Percentiles rank a stretch among this genome's conserved stretches.
These are phyloP conservation scores for Astropecten irregularis DNA, from an alignment of 53 echinoderm and acorn worm species.

Conservation along the genomic window DNA sequence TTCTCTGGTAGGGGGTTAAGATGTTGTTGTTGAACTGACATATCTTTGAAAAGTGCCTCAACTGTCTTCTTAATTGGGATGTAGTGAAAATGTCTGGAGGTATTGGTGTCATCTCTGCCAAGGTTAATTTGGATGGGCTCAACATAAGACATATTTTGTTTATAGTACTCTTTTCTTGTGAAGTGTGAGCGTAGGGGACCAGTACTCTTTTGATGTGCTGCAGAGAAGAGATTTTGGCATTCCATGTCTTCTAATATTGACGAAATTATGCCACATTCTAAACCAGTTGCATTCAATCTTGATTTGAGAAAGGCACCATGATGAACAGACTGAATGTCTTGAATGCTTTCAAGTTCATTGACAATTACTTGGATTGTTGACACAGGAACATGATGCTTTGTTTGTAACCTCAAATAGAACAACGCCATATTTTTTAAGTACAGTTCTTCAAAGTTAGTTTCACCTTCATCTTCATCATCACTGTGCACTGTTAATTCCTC, in stretches of 20 bases:
- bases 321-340: neutral
- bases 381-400: neutral
- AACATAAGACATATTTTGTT: neutral
- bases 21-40: slow-evolving; percentile 27
- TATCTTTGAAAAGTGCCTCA: slow-evolving; percentile 18
- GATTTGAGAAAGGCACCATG: neutral
- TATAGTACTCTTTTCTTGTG: neutral
- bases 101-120: neutral
- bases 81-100: slow-evolving; percentile 62
- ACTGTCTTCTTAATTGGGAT: slow-evolving; percentile 68
- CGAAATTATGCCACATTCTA: too few relatives aligned
- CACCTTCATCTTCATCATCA: neutral
- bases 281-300: neutral
- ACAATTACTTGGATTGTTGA: neutral
- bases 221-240: too few relatives aligned
- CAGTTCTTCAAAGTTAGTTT: neutral
- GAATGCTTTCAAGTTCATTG: neutral
- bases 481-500: too few relatives aligned
- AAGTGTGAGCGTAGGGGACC: neutral
- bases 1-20: neutral
- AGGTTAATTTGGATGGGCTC: neutral
- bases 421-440: neutral
- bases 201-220: too few relatives aligned
- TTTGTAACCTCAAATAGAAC: neutral
- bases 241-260: too few relatives aligned